Percentiles rank a stretch among this genome's conserved stretches.
phyloP scores from a whole-genome alignment of 2,888 invertebrate genomes.

The Leptinotarsa peninsularis region DNA sequence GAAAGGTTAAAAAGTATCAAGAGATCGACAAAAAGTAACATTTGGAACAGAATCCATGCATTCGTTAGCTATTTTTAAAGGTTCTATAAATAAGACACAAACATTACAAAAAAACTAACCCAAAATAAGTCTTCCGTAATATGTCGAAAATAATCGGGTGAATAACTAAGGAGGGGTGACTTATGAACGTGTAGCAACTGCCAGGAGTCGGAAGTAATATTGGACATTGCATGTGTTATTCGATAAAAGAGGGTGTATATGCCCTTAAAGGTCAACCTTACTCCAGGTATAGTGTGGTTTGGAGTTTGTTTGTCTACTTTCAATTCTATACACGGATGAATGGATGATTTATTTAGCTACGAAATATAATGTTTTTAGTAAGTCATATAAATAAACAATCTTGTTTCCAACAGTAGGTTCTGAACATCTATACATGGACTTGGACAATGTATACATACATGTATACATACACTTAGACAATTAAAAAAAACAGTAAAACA shows the following conservation, averaged over 20 bases:
- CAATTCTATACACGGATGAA: too few species aligned
- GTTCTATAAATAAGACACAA: constrained; percentile 8
- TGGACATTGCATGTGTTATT: constrained; percentile 47
- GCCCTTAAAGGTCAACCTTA: constrained; percentile 41
- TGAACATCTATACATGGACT: too few species aligned
- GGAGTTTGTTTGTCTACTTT: neutral
- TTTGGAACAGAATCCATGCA: neutral
- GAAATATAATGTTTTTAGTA: too few species aligned
- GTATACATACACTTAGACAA: too few species aligned
- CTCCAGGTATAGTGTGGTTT: constrained; percentile 31
- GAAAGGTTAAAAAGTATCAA: constrained; percentile 12
- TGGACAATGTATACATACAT: too few species aligned
- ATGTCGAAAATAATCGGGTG: constrained; percentile 30
- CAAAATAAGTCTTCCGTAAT: constrained; percentile 14
- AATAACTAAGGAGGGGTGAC: constrained; percentile 36
- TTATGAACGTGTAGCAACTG: constrained; percentile 43
- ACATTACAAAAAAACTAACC: constrained; percentile 13
- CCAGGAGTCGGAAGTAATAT: constrained; percentile 44
- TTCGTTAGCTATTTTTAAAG: constrained; percentile 10
- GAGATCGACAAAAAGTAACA: constrained; percentile 8
- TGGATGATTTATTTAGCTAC: too few species aligned
- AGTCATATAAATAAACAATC: too few species aligned
- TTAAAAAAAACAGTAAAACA: too few species aligned
- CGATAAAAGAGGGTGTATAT: constrained; percentile 44
- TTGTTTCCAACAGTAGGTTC: too few species aligned